Percentiles rank a stretch among this genome's conserved stretches.
Evolutionary conservation across 92 coral and sea anemone genomes (phyloP).

Genomic region (Actinostola sp.): DNA sequence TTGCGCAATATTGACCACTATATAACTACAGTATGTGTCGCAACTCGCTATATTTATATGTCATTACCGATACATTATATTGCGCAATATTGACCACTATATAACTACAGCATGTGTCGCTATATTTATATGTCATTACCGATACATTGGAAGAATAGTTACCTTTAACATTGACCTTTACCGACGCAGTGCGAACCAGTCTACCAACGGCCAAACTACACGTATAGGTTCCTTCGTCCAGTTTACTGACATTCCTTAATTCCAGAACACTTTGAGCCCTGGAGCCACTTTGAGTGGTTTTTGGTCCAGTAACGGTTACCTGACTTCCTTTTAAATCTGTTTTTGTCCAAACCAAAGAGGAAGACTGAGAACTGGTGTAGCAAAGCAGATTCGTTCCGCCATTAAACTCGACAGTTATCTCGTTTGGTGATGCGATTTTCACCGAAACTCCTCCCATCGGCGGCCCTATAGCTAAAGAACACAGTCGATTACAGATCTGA

Average conservation of each 20-base stretch:
- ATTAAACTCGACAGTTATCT: constrained; percentile 15
- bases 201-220: constrained; percentile 35
- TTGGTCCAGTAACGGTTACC: not conserved
- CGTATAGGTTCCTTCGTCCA: constrained; percentile 58
- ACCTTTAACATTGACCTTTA: constrained; percentile 54
- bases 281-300: not conserved
- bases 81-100: not conserved
- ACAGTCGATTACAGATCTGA: not conserved
- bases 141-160: not conserved
- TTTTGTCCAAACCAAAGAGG: constrained; percentile 31
- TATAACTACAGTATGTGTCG: not conserved
- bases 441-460: not conserved
- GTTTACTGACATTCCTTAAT: constrained; percentile 43
- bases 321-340: constrained; percentile 16
- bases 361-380: constrained; percentile 3
- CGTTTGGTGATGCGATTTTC: constrained; percentile 7
- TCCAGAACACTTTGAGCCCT: constrained; percentile 39
- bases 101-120: not conserved
- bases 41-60: not conserved
- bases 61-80: not conserved
- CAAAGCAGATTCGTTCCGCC: constrained; percentile 42
- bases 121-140: not conserved
- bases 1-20: not conserved
- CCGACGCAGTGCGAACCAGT: constrained; percentile 6
- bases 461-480: not conserved